phyloP scores from a whole-genome alignment of 2,113 vertebrate genomes.

The Sakesphorus luctuosus region DNA sequence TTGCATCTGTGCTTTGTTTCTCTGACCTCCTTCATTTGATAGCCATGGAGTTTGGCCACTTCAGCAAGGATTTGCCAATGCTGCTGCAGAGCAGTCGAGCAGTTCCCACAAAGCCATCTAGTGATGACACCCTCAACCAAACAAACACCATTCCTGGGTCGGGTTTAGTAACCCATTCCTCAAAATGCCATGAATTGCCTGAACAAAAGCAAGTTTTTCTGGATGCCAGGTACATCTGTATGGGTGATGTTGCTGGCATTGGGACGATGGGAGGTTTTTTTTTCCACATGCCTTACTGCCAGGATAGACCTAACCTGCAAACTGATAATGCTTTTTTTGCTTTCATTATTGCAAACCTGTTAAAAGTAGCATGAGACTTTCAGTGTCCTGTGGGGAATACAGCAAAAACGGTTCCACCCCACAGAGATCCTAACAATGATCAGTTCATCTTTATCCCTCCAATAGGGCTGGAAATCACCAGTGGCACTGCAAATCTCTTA shows the following conservation, averaged over 20 bases:
- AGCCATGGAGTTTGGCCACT: neutral
- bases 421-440: constrained; percentile 68
- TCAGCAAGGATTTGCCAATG: neutral
- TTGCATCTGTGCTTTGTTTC: neutral
- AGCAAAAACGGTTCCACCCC: constrained; percentile 50
- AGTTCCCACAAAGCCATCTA: neutral
- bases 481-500: constrained; percentile 67
- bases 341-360: constrained; percentile 69
- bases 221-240: neutral
- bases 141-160: neutral
- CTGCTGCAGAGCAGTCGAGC: neutral
- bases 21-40: neutral
- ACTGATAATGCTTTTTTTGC: neutral
- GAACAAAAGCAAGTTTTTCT: neutral
- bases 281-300: neutral
- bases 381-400: constrained; percentile 26
- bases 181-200: neutral
- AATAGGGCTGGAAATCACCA: constrained; percentile 56
- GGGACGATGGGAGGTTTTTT: neutral
- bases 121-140: neutral
- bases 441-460: constrained; percentile 69
- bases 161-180: neutral
- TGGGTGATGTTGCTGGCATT: neutral
- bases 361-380: constrained; percentile 67
- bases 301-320: neutral